phyloP scores from a whole-genome alignment of 2,888 invertebrate species.

The Cephalotes varians region DNA sequence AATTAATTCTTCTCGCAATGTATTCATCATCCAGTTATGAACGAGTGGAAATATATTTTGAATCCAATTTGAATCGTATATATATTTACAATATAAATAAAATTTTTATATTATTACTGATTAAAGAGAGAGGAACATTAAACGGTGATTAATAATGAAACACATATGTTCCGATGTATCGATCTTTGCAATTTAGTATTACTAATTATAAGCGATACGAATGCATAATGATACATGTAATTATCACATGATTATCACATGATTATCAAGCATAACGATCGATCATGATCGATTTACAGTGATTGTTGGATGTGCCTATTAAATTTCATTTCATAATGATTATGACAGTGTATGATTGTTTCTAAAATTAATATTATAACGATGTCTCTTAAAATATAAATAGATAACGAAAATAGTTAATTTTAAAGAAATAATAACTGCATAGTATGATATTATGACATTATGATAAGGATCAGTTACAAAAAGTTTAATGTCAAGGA shows the following conservation, averaged over 20 bases:
- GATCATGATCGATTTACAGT: not conserved
- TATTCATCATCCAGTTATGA: not conserved
- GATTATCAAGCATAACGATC: not conserved
- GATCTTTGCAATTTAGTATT: not conserved
- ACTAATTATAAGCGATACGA: not conserved
- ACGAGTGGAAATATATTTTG: not conserved
- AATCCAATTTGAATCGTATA: not conserved
- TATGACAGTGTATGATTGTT: not conserved
- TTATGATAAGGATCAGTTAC: not conserved
- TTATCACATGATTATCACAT: slow-evolving; percentile 14
- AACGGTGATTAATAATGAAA: slow-evolving; percentile 20
- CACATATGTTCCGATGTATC: not conserved
- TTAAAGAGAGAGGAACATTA: slow-evolving; percentile 20
- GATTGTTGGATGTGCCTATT: not conserved
- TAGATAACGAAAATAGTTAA: not conserved
- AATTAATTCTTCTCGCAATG: not conserved
- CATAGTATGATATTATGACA: too few species aligned
- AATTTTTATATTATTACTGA: not conserved
- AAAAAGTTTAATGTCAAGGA: not conserved
- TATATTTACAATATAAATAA: not conserved
- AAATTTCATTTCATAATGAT: not conserved
- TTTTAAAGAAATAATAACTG: not conserved
- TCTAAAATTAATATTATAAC: not conserved
- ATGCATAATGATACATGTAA: slow-evolving; percentile 5
- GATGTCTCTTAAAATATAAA: not conserved